phyloP scores from a whole-genome alignment of 1,140 invertebrate genomes.

The Anoplolepis gracilipes region DNA sequence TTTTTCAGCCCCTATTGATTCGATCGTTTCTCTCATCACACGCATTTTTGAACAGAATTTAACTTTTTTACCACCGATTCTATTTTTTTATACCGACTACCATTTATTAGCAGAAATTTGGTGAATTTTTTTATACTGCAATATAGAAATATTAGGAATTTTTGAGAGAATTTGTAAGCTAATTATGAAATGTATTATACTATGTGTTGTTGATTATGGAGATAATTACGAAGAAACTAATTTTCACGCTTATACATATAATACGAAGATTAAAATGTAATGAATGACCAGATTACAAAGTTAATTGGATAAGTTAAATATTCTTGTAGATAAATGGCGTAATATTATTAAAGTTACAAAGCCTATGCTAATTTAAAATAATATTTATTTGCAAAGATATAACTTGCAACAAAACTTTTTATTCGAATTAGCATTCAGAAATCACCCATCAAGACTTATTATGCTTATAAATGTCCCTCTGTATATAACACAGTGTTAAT shows the following conservation, averaged over 20 bases:
- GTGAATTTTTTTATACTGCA: not conserved
- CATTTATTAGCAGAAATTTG: not conserved
- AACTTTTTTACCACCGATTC: not conserved
- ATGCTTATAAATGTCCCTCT: not conserved
- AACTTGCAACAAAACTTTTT: slow-evolving; percentile 9
- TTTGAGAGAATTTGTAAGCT: not conserved
- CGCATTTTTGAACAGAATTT: not conserved
- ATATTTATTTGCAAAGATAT: not conserved
- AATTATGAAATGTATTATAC: not conserved
- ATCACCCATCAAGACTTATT: not conserved
- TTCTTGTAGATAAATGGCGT: slow-evolving; percentile 4
- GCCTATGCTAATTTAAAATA: not conserved
- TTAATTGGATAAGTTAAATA: slow-evolving; percentile 36
- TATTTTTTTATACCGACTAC: not conserved
- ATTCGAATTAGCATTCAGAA: not conserved
- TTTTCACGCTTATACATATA: not conserved
- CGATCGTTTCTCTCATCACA: not conserved
- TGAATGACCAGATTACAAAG: slow-evolving; percentile 35
- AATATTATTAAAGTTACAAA: slow-evolving; percentile 19
- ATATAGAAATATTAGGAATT: not conserved
- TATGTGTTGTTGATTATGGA: not conserved
- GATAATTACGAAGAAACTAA: slow-evolving; percentile 20
- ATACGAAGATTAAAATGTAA: slow-evolving; percentile 45
- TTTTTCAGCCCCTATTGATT: slow-evolving; percentile 6
- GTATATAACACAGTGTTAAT: slow-evolving; percentile 16